These are phyloP conservation scores for Daboia siamensis DNA, from an alignment of 2,113 vertebrate species.

Conservation along the genomic window DNA sequence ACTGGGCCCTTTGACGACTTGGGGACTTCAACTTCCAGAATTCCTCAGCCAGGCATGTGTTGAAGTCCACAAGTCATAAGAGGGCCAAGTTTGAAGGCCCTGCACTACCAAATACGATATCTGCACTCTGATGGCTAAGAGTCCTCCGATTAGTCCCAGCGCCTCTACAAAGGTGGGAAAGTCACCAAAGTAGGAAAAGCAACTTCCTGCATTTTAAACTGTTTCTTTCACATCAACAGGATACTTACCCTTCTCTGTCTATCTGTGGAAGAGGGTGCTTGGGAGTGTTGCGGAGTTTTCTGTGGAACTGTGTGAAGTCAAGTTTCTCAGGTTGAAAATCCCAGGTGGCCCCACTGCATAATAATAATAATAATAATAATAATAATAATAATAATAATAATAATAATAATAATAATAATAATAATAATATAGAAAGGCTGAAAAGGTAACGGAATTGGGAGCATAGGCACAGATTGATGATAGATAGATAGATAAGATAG, in stretches of 20 bases:
- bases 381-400: too few species aligned
- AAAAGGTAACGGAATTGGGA: background rate
- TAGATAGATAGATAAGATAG: too few species aligned
- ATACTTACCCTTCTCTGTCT: conserved; percentile 89
- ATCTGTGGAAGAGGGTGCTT: conserved; percentile 89
- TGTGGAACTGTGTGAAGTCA: conserved; percentile 92
- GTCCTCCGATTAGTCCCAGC: background rate
- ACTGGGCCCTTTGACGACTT: too few species aligned
- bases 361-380: background rate
- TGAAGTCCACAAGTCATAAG: too few species aligned
- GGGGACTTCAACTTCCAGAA: too few species aligned
- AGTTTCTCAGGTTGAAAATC: conserved; percentile 95
- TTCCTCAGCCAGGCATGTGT: too few species aligned
- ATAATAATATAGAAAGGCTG: background rate
- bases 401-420: too few species aligned
- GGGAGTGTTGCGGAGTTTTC: conserved; percentile 81
- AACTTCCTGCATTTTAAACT: background rate
- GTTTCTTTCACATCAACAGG: accelerated
- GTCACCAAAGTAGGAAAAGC: background rate
- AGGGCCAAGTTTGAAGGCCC: too few species aligned
- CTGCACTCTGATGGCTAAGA: background rate
- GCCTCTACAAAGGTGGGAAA: background rate
- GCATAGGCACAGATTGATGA: too few species aligned
- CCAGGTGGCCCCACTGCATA: conserved; percentile 87
- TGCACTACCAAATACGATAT: too few species aligned